Percentiles rank a stretch among this genome's conserved stretches.
These are phyloP conservation scores for Sula dactylatra DNA, from an alignment of 2,113 vertebrate genomes.

Conservation along the genomic window DNA sequence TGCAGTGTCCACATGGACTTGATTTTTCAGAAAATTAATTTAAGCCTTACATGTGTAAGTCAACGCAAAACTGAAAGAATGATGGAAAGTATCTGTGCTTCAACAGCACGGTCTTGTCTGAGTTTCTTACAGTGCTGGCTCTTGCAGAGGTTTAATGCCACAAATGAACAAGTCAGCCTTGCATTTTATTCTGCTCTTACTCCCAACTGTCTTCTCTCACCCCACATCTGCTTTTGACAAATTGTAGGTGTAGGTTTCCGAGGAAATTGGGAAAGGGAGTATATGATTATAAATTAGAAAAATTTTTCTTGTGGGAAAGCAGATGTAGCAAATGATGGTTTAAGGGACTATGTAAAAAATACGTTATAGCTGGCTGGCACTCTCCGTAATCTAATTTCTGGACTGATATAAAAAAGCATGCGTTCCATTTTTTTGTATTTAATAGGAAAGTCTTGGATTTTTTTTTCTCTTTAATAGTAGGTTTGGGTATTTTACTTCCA, in stretches of 20 bases:
- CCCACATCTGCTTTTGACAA: not conserved
- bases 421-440: not conserved
- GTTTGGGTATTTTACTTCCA: slow-evolving; percentile 18
- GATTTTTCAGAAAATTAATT: not conserved
- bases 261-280: not conserved
- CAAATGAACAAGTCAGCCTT: not conserved
- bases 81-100: not conserved
- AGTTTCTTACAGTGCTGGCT: not conserved
- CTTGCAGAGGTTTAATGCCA: not conserved
- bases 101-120: not conserved
- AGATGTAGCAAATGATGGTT: slow-evolving; percentile 23
- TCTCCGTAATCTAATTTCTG: not conserved
- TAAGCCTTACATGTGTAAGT: not conserved
- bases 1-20: not conserved
- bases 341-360: not conserved
- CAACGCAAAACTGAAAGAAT: not conserved
- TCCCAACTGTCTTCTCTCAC: not conserved
- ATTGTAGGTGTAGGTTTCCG: not conserved
- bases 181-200: not conserved
- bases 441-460: not conserved
- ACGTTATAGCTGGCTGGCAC: not conserved
- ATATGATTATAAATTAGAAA: not conserved
- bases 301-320: slow-evolving; percentile 7
- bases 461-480: slow-evolving; percentile 2
- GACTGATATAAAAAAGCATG: not conserved